Evolutionary conservation across 2,113 vertebrate genomes (phyloP), one percentile per base, ranked within the genome.

Genomic region (Dendrocopos noguchii): DNA sequence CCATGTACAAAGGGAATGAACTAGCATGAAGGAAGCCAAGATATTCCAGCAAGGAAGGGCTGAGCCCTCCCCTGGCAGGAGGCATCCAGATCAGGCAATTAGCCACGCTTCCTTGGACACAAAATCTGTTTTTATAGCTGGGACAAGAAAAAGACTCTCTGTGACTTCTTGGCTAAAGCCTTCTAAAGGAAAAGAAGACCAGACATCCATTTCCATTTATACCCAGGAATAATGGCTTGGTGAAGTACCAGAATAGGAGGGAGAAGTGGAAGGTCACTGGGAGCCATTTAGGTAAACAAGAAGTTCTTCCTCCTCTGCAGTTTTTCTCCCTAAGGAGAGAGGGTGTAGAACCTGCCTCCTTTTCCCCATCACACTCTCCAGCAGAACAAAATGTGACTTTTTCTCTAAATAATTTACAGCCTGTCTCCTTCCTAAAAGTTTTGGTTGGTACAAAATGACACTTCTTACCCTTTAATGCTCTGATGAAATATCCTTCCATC

Each of bases 311-410:
- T 65, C 34, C 59, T 75, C 67, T 60, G 53, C n/a, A 75, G 27
- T 36, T 85, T 90, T 94, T 31, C 10, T 52, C 31, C 84, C 36
- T 52, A 28, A 15, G 66, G 73, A 80, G 52, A 87, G 19, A 73
- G 24, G 52, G 55, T 87, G 72, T 64, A 65, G 95, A 66, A 70
- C 19, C n/a, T 79, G 87, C 78, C 73, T 94, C 57, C 68, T 87
- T 95, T 78, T 63, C 19, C 55, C 77, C 60, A 81, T 97, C 93
- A 60, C 50, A 31, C 87, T 93, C 65, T 84, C 80, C 60, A 80
- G 71, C 78, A 97, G 91, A 97, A 97, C 95, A 96, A 97, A 97
- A 97, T 96, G 96, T 93, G 95, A 97, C 96, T 97, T 97, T 92
- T 72, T 12, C 60, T 42, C 88, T 97, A 93, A 97, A 97, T 97